Base-by-base conservation (phyloP, 2,888 invertebrate genomes). In the Drosophila niveifrons region DNA sequence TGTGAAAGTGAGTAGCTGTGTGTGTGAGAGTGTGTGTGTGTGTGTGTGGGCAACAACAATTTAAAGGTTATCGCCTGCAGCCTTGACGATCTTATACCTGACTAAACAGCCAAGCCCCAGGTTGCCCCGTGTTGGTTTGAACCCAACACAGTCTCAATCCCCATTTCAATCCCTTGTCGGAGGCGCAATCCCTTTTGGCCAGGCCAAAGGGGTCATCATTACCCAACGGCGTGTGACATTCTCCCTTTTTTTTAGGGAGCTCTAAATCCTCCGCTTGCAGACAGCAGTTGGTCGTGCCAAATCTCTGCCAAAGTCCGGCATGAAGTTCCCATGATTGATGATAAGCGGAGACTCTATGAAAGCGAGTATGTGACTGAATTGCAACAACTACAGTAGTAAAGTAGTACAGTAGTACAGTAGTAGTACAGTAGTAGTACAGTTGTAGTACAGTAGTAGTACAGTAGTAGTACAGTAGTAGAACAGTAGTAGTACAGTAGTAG, bases 41-140 rank as follows among this genome's bases (percentile, higher is more conserved):
- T 28, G 44, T 51, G 63, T 50, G 31, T 65, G 72, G 72, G 70
- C 66, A 66, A 73, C 66, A 66, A 73, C 74, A 84, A 82, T 84
- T 85, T 78, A 87, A 76, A 80, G 84, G 84, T 80, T 82, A 84
- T 87, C 87, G 71, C 68, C 72, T 65, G 71, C 75, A 83, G 81
- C 75, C 78, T 82, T 76, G 82, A 72, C 67, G 87, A 80, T 82
- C 84, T 81, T 76, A 83, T 72, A 87, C 70, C 79, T 82, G 80
- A 83, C 76, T 83, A 76, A 72, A 62, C 80, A 80, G 56, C 65
- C 28, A 15, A 69, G 63, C 44, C 69, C 58, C 62, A 51, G 39
- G 23, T 10, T 3, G 11, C n/a, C 34, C 34, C 9, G 1, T 18
- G 50, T 23, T 23, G 23, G 23, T 23, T 23, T 23, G 9, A 8